phyloP scores from a whole-genome alignment of 2,113 vertebrate species.

The Hemiprocne comata region DNA sequence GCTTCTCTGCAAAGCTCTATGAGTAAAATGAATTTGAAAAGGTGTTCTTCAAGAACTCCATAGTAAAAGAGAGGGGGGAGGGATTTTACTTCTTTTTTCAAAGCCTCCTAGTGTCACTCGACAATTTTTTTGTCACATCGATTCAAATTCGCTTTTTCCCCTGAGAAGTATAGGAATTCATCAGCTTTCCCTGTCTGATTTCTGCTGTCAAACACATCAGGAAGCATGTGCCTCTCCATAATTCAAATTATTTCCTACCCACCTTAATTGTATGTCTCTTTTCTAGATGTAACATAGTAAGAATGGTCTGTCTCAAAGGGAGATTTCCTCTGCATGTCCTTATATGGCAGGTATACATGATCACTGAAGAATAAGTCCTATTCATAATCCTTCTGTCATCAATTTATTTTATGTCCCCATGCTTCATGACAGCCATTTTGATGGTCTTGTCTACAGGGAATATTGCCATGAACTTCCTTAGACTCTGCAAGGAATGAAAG shows the following conservation, averaged over 20 bases:
- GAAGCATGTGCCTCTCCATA: constrained; percentile 62
- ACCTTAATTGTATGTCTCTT: constrained; percentile 70
- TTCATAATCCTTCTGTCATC: not conserved
- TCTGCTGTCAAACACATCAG: constrained; percentile 75
- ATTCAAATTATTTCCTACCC: constrained; percentile 66
- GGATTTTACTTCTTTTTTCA: not conserved
- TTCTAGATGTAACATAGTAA: constrained; percentile 46
- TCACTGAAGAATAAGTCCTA: not conserved
- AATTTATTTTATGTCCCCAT: not conserved
- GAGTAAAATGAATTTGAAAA: not conserved
- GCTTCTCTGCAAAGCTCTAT: not conserved
- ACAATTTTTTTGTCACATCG: constrained; percentile 68
- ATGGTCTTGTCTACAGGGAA: constrained; percentile 4
- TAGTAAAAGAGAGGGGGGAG: not conserved
- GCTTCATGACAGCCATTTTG: constrained; percentile 21
- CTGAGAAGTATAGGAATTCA: constrained; percentile 71
- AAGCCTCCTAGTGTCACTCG: constrained; percentile 23
- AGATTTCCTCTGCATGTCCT: constrained; percentile 49
- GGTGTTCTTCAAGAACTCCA: not conserved
- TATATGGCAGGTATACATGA: not conserved
- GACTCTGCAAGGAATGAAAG: not conserved
- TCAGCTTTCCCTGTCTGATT: constrained; percentile 70
- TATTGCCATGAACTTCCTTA: constrained; percentile 7
- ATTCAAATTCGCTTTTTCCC: constrained; percentile 68
- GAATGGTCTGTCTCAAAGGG: constrained; percentile 13